Conservation (phyloP, 2,888 invertebrate species). For the Bombyx huttoni region DNA sequence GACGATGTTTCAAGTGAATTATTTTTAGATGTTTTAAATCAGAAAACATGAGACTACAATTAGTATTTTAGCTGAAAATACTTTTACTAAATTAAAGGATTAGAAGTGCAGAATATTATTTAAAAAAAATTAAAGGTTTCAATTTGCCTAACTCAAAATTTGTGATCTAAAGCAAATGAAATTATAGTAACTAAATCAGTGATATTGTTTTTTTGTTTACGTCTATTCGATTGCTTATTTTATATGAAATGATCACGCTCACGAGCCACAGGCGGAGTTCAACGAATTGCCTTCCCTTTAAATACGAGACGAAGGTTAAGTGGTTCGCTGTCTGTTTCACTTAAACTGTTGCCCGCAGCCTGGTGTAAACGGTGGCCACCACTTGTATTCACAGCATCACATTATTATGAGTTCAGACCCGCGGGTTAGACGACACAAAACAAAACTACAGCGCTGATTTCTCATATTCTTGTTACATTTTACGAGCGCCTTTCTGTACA, state of each 20-base stretch:
- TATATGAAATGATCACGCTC: not conserved
- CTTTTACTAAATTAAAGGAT: no score
- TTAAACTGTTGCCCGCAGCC: slow-evolving; percentile 45
- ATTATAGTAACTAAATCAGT: no score
- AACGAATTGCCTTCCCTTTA: slow-evolving; percentile 49
- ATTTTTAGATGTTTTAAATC: no score
- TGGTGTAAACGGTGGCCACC: slow-evolving; percentile 35
- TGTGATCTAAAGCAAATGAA: no score
- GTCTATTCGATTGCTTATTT: no score
- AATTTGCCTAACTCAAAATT: no score
- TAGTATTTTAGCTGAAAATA: no score
- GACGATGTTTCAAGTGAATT: no score
- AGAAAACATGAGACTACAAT: no score
- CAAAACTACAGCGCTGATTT: slow-evolving; percentile 23
- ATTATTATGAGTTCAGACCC: slow-evolving; percentile 36
- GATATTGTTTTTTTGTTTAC: no score
- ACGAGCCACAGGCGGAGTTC: slow-evolving; percentile 23
- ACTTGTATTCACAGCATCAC: slow-evolving; percentile 40
- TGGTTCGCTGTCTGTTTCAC: slow-evolving; percentile 58
- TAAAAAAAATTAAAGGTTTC: no score
- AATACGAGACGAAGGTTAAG: slow-evolving; percentile 61
- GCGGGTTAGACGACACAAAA: slow-evolving; percentile 30
- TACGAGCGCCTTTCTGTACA: slow-evolving; percentile 17
- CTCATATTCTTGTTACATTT: slow-evolving; percentile 24
- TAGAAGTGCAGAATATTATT: no score